These are phyloP conservation scores for Crypturellus undulatus DNA, from an alignment of 2,113 vertebrate genomes.

Conservation along the genomic window DNA sequence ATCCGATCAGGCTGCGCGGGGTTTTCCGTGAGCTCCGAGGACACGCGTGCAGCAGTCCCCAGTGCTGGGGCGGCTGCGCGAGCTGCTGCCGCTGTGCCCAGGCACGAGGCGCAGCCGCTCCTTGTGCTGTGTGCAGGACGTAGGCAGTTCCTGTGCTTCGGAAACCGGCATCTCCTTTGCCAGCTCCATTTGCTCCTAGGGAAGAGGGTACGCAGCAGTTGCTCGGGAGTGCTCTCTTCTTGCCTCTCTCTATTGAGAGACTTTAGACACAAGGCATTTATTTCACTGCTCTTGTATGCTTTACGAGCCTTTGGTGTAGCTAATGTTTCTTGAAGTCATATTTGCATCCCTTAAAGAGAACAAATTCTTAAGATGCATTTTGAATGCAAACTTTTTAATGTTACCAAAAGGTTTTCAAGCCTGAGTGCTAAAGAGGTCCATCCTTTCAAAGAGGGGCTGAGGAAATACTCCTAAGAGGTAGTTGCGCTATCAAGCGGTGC, in stretches of 20 bases:
- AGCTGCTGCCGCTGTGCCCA: not conserved
- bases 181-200: not conserved
- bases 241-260: not conserved
- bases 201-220: not conserved
- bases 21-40: not conserved
- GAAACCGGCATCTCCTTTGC: not conserved
- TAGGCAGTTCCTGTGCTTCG: not conserved
- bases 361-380: not conserved
- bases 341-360: not conserved
- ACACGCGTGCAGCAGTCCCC: no score
- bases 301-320: not conserved
- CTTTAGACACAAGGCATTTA: not conserved
- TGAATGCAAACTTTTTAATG: not conserved
- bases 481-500: not conserved
- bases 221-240: not conserved
- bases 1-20: not conserved
- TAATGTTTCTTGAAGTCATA: not conserved
- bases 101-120: not conserved
- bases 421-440: not conserved
- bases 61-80: accelerated
- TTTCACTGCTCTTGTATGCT: not conserved
- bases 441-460: not conserved
- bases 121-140: not conserved
- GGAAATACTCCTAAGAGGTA: not conserved
- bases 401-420: not conserved